Percentiles rank a stretch among this genome's conserved stretches.
Conservation (phyloP, 2,888 invertebrate species). For the Opisthograptis luteolata region DNA sequence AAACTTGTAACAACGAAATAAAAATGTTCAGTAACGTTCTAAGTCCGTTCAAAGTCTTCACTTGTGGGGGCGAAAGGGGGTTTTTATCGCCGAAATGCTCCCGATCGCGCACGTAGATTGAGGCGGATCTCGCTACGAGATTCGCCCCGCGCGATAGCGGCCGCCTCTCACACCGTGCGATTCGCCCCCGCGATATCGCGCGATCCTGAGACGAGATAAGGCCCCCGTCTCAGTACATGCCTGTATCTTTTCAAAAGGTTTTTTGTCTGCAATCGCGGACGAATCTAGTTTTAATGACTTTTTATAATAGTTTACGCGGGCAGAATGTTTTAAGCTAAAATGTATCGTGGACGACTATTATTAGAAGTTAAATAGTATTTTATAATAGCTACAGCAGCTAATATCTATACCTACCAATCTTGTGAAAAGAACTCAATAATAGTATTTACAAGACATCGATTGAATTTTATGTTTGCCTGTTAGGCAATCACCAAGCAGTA, state of each 20-base stretch:
- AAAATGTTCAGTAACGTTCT: constrained; percentile 35
- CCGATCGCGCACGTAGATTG: constrained; percentile 54
- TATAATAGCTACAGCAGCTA: too few species aligned
- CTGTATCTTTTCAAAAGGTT: constrained; percentile 70
- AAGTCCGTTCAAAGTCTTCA: constrained; percentile 44
- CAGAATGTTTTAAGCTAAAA: constrained; percentile 40
- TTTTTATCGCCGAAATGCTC: constrained; percentile 67
- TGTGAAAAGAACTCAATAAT: too few species aligned
- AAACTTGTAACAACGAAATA: too few species aligned
- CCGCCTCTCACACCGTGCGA: constrained; percentile 42
- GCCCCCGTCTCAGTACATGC: constrained; percentile 52
- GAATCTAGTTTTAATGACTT: constrained; percentile 70
- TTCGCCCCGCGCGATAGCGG: constrained; percentile 39
- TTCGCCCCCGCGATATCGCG: constrained; percentile 56
- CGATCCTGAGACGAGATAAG: constrained; percentile 59
- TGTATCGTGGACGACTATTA: constrained; percentile 4
- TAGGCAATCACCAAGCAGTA: too few species aligned
- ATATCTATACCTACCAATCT: too few species aligned
- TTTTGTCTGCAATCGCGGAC: constrained; percentile 61
- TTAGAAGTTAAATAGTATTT: too few species aligned
- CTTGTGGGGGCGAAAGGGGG: constrained; percentile 41
- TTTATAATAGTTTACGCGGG: constrained; percentile 58
- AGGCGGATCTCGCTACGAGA: constrained; percentile 36
- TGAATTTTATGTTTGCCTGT: too few species aligned
- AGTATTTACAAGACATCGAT: too few species aligned